Evolutionary conservation across 2,888 invertebrate species (phyloP).

Genomic region (Limnephilus rhombicus): DNA sequence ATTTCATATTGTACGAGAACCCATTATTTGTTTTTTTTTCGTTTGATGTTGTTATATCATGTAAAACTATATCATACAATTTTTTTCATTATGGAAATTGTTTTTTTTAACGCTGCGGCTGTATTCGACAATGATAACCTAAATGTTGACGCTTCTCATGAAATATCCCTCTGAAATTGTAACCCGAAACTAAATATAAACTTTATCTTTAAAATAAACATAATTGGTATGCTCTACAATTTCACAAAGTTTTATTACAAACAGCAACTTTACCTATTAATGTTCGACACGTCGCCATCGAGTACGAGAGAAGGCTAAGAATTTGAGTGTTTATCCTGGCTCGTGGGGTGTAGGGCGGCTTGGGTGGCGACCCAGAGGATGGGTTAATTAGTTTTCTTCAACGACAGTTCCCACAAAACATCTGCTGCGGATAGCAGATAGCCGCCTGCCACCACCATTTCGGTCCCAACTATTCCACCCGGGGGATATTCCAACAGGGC

Average conservation of each 20-base stretch:
- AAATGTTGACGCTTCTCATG: too few relatives aligned
- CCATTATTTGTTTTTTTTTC: too few relatives aligned
- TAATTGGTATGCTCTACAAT: background rate
- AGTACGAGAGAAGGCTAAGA: conserved; percentile 36
- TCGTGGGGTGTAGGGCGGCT: conserved; percentile 3
- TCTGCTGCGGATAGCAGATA: conserved; percentile 58
- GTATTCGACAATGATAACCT: too few relatives aligned
- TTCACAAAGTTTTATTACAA: background rate
- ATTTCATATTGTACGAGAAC: too few relatives aligned
- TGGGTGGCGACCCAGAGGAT: conserved; percentile 38
- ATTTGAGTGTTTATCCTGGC: conserved; percentile 8
- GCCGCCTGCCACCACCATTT: conserved; percentile 22
- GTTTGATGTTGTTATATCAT: too few relatives aligned
- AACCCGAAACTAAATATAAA: background rate
- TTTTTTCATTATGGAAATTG: too few relatives aligned
- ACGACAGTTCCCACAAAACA: conserved; percentile 60
- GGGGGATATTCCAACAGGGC: background rate
- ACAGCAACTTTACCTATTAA: background rate
- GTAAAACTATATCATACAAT: too few relatives aligned
- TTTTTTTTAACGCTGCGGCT: too few relatives aligned
- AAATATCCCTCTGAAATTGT: background rate
- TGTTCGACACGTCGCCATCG: conserved; percentile 18
- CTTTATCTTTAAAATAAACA: background rate
- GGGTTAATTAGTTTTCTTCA: conserved; percentile 63
- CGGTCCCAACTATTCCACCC: conserved; percentile 7